Conservation (phyloP, 2,797 vertebrate genomes). For the Crax fasciolata region DNA sequence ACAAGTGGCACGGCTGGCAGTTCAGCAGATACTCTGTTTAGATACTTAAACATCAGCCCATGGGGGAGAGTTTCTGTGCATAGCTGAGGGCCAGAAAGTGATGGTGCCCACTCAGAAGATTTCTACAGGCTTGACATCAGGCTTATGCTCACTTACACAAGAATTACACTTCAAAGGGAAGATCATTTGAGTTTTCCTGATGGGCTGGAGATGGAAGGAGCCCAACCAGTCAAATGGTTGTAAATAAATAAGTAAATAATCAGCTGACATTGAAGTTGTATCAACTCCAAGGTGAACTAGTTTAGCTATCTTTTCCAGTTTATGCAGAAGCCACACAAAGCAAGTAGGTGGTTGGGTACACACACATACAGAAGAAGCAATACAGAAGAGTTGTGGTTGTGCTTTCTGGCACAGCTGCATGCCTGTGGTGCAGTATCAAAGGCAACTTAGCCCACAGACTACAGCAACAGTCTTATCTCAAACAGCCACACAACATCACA, state of each 20-base stretch:
- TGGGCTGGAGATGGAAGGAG: background rate
- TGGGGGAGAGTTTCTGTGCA: background rate
- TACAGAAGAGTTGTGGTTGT: background rate
- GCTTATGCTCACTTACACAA: background rate
- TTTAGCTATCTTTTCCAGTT: background rate
- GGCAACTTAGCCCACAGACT: background rate
- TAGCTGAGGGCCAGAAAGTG: background rate
- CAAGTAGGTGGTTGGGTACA: background rate
- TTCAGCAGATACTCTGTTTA: background rate
- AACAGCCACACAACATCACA: background rate
- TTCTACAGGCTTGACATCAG: background rate
- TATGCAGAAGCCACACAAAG: background rate
- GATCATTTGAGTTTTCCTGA: background rate
- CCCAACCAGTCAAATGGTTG: too few relatives aligned
- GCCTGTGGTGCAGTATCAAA: background rate
- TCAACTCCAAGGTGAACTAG: background rate
- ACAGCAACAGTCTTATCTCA: background rate
- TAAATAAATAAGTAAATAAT: background rate
- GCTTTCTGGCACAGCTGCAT: background rate
- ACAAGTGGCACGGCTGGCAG: background rate
- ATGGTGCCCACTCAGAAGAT: background rate
- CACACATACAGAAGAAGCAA: background rate
- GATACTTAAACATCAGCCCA: background rate
- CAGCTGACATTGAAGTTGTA: background rate
- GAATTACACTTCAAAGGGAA: background rate